Conservation (phyloP, 2,113 vertebrate genomes). For the Sceloporus tristichus region DNA sequence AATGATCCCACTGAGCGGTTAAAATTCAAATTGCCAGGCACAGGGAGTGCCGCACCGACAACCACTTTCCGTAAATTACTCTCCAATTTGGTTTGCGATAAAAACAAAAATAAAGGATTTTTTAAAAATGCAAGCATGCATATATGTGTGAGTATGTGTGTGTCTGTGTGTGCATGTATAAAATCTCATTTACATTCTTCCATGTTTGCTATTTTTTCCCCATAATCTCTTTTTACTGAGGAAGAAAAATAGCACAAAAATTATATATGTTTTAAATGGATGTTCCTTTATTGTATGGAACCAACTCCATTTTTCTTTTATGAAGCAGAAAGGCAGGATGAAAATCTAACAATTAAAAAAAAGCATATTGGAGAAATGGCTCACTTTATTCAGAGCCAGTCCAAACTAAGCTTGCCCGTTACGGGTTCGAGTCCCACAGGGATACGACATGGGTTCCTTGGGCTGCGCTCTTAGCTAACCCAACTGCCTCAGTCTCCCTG, state of each 20-base stretch:
- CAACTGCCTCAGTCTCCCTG: background rate
- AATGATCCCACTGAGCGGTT: slow-evolving; percentile 84
- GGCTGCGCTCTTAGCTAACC: background rate
- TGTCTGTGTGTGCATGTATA: slow-evolving; percentile 70
- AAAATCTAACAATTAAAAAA: no score
- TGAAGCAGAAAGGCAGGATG: no score
- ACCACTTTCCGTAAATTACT: slow-evolving; percentile 82
- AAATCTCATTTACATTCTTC: slow-evolving; percentile 75
- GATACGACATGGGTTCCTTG: no score
- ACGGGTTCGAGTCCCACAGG: background rate
- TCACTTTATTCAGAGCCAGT: background rate
- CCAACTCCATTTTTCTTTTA: background rate
- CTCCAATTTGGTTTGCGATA: slow-evolving; percentile 78
- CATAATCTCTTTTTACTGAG: slow-evolving; percentile 66
- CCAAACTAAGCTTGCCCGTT: background rate
- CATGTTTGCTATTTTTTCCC: slow-evolving; percentile 72
- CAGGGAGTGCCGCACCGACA: slow-evolving; percentile 78
- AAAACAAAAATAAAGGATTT: slow-evolving; percentile 71
- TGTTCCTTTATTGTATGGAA: slow-evolving; percentile 52
- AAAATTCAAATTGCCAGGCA: slow-evolving; percentile 85
- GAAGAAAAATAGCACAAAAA: slow-evolving; percentile 38
- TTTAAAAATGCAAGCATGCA: slow-evolving; percentile 64
- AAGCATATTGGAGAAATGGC: no score
- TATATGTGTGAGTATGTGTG: slow-evolving; percentile 61
- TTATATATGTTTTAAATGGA: slow-evolving; percentile 61